Conservation (phyloP, 2,888 invertebrate species). For the Orthosia gothica region DNA sequence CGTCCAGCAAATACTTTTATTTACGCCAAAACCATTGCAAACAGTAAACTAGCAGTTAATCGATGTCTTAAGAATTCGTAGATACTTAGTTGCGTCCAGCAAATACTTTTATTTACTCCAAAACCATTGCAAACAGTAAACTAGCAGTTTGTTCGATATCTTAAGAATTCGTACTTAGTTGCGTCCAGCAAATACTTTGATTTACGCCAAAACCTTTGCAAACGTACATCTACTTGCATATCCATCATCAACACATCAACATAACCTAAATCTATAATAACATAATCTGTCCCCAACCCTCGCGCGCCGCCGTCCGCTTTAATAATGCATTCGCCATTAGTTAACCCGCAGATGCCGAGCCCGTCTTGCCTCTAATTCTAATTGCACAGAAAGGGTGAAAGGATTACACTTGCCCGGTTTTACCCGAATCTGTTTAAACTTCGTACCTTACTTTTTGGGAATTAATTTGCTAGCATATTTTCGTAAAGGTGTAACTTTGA, state of each 20-base stretch:
- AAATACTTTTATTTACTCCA: too few species aligned
- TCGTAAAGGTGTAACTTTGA: slow-evolving; percentile 57
- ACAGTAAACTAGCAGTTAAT: too few species aligned
- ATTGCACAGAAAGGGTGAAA: slow-evolving; percentile 86
- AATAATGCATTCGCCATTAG: slow-evolving; percentile 91
- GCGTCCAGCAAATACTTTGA: too few species aligned
- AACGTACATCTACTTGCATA: slow-evolving; percentile 35
- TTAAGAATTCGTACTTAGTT: too few species aligned
- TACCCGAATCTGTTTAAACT: slow-evolving; percentile 77
- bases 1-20: too few species aligned
- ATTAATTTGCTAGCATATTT: slow-evolving; percentile 71
- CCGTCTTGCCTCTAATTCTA: slow-evolving; percentile 87
- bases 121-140: not conserved
- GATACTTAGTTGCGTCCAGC: too few species aligned
- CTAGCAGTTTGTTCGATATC: too few species aligned
- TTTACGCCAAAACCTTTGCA: not conserved
- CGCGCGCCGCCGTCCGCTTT: slow-evolving; percentile 79
- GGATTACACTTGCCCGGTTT: slow-evolving; percentile 83
- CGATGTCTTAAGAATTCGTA: too few species aligned
- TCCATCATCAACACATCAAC: slow-evolving; percentile 72
- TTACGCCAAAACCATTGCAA: not conserved
- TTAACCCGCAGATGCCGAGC: slow-evolving; percentile 87
- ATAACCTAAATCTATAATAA: slow-evolving; percentile 81
- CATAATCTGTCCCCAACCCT: slow-evolving; percentile 90
- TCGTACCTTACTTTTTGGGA: slow-evolving; percentile 72